Percentiles rank a stretch among this genome's conserved stretches.
Evolutionary conservation across 2,888 invertebrate genomes (phyloP).

Genomic region (Pachydiplax longipennis): DNA sequence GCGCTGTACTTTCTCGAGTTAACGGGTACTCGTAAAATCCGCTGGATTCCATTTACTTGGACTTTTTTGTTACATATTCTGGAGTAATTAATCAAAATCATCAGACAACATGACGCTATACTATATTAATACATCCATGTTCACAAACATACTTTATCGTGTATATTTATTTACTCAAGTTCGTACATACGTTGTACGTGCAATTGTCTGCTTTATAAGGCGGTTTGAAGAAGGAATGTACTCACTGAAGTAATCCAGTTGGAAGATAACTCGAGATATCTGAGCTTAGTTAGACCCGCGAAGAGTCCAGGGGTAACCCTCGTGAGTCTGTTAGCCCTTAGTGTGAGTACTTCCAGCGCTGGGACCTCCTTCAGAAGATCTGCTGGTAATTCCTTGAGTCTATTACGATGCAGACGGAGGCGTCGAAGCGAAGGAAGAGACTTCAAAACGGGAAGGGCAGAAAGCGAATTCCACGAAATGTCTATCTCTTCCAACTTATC

Average conservation of each 20-base stretch:
- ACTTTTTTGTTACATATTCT: too few relatives aligned
- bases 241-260: constrained; percentile 55
- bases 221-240: background rate
- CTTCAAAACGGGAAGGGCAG: constrained; percentile 62
- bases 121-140: too few relatives aligned
- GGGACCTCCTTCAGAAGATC: constrained; percentile 55
- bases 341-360: constrained; percentile 55
- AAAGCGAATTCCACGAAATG: constrained; percentile 72
- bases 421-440: constrained; percentile 54
- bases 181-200: too few relatives aligned
- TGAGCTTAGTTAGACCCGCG: constrained; percentile 54
- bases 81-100: too few relatives aligned
- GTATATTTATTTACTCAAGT: too few relatives aligned
- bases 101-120: too few relatives aligned
- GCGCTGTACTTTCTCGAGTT: too few relatives aligned
- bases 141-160: too few relatives aligned
- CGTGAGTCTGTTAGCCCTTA: constrained; percentile 57
- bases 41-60: too few relatives aligned
- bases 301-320: constrained; percentile 56
- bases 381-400: constrained; percentile 56
- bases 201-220: too few relatives aligned
- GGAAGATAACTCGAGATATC: constrained; percentile 55
- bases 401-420: constrained; percentile 74
- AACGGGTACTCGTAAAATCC: too few relatives aligned
- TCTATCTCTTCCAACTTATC: constrained; percentile 72